A percentile compares a stretch with the other conserved stretches of the same genome.
These are phyloP conservation scores for Rhagoletis pomonella DNA, from an alignment of 1,140 invertebrate genomes.

Conservation along the genomic window DNA sequence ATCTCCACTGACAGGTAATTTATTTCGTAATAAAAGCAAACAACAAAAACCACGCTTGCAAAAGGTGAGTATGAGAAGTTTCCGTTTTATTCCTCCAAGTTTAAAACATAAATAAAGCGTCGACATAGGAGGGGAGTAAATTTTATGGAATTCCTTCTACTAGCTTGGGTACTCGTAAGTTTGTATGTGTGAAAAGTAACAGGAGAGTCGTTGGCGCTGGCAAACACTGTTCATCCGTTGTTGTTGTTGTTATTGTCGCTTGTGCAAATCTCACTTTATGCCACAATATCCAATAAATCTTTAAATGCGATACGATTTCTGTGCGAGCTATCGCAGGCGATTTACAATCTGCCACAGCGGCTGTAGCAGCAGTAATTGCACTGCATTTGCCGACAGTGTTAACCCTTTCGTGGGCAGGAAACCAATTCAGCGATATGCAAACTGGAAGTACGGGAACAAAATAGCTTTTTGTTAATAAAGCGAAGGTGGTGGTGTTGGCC, in stretches of 20 bases:
- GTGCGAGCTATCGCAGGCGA: background rate
- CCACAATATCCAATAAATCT: slow-evolving; percentile 31
- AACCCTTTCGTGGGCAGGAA: background rate
- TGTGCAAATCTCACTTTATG: background rate
- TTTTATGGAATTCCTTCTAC: background rate
- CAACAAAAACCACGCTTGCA: background rate
- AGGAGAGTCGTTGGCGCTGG: background rate
- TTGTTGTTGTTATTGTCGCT: background rate
- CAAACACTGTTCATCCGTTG: background rate
- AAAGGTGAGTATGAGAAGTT: background rate
- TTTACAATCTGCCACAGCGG: background rate
- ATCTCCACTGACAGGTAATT: background rate
- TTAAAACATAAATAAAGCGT: background rate
- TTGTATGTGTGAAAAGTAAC: background rate
- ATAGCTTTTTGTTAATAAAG: background rate
- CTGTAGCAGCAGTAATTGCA: background rate
- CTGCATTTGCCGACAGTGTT: background rate
- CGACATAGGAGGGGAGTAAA: background rate
- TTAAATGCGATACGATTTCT: slow-evolving; percentile 9
- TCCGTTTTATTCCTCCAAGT: background rate
- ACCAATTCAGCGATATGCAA: background rate
- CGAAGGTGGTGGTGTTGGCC: background rate
- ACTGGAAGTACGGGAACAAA: background rate
- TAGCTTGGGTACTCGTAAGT: background rate
- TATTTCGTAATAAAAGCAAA: slow-evolving; percentile 19